Evolutionary conservation across 2,113 vertebrate species (phyloP), one percentile per base, ranked within the genome.

Genomic region (Neodon shergylaensis): DNA sequence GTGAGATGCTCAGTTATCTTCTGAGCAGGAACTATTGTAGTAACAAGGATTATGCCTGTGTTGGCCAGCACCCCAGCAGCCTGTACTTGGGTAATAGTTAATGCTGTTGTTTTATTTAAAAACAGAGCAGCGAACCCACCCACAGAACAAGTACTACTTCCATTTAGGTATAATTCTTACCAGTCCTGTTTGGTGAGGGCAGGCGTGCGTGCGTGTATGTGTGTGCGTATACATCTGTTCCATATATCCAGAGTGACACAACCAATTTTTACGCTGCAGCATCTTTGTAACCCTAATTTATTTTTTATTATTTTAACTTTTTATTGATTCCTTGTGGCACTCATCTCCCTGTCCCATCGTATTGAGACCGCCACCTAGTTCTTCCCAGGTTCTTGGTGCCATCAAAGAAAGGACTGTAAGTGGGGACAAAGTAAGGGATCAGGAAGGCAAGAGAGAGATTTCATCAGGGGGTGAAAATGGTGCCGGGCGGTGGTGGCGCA

Each of bases 71-170:
- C 54, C 70, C 70, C 31, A 74, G 42, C 5, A 52, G 68, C 36
- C 22, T 16, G 44, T 2, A 6, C 68, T 90, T 52, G 61, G 24
- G 72, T 66, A 90, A 65, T 44, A 52, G 13, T 12, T 19, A 28
- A 36, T 65, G 72, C 26, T 42, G 17, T 52, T 74, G 52, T 86
- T 91, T 96, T 47, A 91, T 91, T 91, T 85, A 70, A 63, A 94
- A 73, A 72, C 49, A 54, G 66, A 72, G 66, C 44, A 24, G 33
- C n/a, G 52, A n/a, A 13, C 42, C 14, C 77, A 78, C 22, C 79
- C 24, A 28, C 52, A 83, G 89, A 12, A 89, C 22, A 82, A 92
- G 76, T 5, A 33, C 11, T 68, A 88, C 66, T 93, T 81, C 47
- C 47, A 39, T 68, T 86, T 58, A 91, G 44, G 33, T 44, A 9